Percentiles rank a stretch among this genome's conserved stretches.
These are phyloP conservation scores for Agriopis leucophaearia DNA, from an alignment of 2,888 invertebrate species.

Conservation along the genomic window DNA sequence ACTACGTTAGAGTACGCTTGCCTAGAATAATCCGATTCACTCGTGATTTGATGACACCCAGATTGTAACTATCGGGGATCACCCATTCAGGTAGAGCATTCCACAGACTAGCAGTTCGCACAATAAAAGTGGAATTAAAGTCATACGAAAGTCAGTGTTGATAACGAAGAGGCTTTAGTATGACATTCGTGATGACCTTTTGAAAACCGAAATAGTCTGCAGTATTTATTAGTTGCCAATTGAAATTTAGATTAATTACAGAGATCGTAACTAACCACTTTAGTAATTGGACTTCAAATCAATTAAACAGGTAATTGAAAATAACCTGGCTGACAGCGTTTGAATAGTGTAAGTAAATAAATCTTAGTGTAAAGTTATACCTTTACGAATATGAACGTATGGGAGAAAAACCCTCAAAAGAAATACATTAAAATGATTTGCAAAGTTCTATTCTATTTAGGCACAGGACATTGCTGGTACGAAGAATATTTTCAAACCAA, in stretches of 20 bases:
- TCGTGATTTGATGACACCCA: no score
- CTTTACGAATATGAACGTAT: slow-evolving; percentile 12
- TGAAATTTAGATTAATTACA: slow-evolving; percentile 15
- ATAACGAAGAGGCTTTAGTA: background rate
- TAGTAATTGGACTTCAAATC: slow-evolving; percentile 16
- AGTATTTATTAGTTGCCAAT: slow-evolving; percentile 7
- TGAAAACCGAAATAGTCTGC: slow-evolving; percentile 1
- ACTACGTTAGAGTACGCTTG: no score
- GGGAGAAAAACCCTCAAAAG: slow-evolving; percentile 53
- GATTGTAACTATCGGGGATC: no score
- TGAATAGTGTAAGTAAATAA: background rate
- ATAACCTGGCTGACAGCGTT: background rate
- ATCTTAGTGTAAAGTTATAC: background rate
- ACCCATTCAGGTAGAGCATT: no score
- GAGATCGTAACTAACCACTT: slow-evolving; percentile 16
- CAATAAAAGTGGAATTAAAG: no score
- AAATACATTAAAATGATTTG: slow-evolving; percentile 60
- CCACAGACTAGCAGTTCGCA: no score
- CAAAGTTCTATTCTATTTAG: slow-evolving; percentile 55
- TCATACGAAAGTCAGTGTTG: background rate
- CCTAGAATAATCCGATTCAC: no score
- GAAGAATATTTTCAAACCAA: slow-evolving; percentile 40
- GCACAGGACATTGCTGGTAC: slow-evolving; percentile 64
- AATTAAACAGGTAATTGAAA: slow-evolving; percentile 29
- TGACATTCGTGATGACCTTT: slow-evolving; percentile 1